Conservation (phyloP, 2,888 invertebrate genomes). For the Polydrusus cervinus region DNA sequence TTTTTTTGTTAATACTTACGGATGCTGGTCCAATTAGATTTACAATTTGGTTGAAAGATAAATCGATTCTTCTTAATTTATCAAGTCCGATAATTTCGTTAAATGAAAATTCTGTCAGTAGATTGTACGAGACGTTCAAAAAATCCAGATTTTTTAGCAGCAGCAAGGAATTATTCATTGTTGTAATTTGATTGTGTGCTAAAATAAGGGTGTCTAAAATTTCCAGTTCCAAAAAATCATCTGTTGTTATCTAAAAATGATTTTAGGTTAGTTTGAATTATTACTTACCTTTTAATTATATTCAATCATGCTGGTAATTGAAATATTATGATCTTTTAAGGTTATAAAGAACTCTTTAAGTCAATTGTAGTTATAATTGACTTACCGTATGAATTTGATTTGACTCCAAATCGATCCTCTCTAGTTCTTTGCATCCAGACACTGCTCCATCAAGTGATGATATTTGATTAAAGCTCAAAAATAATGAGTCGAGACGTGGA, state of each 20-base stretch:
- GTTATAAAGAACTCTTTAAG: no score
- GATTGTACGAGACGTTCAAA: conserved; percentile 85
- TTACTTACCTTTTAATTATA: background rate
- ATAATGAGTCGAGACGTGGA: conserved; percentile 80
- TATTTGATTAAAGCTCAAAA: conserved; percentile 83
- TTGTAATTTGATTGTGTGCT: conserved; percentile 81
- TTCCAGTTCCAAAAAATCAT: conserved; percentile 84
- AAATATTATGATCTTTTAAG: no score
- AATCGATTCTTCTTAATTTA: conserved; percentile 81
- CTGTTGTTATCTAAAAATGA: conserved; percentile 77
- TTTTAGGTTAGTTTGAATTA: background rate
- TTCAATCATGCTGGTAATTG: no score
- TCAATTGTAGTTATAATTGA: no score
- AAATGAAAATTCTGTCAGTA: conserved; percentile 84
- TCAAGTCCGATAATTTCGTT: conserved; percentile 85
- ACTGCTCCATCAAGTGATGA: conserved; percentile 82
- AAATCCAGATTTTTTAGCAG: conserved; percentile 80
- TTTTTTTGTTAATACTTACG: conserved; percentile 70
- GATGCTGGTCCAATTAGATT: conserved; percentile 79
- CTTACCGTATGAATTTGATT: conserved; percentile 84
- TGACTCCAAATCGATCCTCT: conserved; percentile 80
- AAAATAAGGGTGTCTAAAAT: conserved; percentile 81
- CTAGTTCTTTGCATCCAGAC: conserved; percentile 79
- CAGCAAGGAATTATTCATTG: conserved; percentile 82
- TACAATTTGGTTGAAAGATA: conserved; percentile 84